Evolutionary conservation across 2,888 invertebrate genomes (phyloP).

Genomic region (Oscheius sp.): DNA sequence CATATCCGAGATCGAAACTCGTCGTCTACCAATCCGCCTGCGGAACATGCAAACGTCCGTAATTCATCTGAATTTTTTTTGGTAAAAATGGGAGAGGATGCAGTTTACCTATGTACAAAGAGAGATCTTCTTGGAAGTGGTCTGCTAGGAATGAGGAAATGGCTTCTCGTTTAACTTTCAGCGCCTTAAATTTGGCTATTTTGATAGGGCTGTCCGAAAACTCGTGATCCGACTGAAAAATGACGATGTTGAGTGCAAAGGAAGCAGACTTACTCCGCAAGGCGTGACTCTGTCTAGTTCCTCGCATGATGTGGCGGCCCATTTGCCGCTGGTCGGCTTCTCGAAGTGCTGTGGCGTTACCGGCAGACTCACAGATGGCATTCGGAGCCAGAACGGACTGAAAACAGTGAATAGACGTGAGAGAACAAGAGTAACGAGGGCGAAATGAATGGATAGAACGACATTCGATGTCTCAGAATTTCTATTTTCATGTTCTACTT

Average conservation of each 20-base stretch:
- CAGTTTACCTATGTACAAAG: conserved; percentile 46
- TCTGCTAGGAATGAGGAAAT: conserved; percentile 50
- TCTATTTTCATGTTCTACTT: background rate
- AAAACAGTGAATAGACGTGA: background rate
- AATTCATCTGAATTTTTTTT: conserved; percentile 48
- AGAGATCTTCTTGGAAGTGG: conserved; percentile 49
- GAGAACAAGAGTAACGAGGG: background rate
- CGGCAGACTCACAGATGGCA: conserved; percentile 51
- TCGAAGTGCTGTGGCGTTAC: conserved; percentile 46
- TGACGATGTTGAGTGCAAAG: background rate
- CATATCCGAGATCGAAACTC: conserved; percentile 62
- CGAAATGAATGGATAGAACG: background rate
- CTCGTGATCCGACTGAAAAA: conserved; percentile 38
- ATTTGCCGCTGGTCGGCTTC: conserved; percentile 43
- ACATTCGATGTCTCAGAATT: background rate
- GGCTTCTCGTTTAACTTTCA: conserved; percentile 50
- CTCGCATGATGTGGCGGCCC: conserved; percentile 51
- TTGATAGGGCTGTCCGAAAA: conserved; percentile 43
- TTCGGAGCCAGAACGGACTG: conserved; percentile 3
- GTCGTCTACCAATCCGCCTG: conserved; percentile 63
- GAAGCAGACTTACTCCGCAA: background rate
- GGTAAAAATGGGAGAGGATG: background rate
- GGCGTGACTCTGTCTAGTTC: conserved; percentile 44
- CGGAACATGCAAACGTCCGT: conserved; percentile 53
- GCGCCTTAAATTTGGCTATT: conserved; percentile 46